phyloP scores from a whole-genome alignment of 1,140 invertebrate genomes.

The Cylas formicarius region DNA sequence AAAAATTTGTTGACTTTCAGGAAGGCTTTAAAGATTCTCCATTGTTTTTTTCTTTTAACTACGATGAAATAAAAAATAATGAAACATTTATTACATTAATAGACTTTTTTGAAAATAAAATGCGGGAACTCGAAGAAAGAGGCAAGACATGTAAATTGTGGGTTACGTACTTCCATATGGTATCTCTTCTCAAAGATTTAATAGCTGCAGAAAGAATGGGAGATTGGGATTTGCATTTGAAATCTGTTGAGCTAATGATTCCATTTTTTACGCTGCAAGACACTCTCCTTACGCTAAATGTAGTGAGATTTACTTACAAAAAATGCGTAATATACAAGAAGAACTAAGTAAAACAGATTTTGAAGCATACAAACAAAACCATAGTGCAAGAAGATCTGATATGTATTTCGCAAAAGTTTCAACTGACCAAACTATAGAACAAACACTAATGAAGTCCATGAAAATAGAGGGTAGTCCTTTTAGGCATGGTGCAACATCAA shows the following conservation, averaged over 20 bases:
- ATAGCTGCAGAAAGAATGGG: conserved; percentile 31
- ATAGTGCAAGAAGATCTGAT: conserved; percentile 35
- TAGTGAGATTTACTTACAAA: conserved; percentile 42
- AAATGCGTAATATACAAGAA: conserved; percentile 33
- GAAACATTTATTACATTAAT: conserved; percentile 2
- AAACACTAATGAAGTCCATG: conserved; percentile 39
- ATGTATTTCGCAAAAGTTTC: conserved; percentile 41
- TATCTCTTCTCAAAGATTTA: conserved; percentile 31
- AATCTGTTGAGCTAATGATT: conserved; percentile 36
- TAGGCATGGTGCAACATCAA: conserved; percentile 26
- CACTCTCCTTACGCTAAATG: conserved; percentile 46
- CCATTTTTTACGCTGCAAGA: conserved; percentile 41
- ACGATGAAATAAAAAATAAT: not conserved
- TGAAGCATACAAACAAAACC: conserved; percentile 21
- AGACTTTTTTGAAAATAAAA: conserved; percentile 20
- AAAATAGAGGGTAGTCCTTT: conserved; percentile 32
- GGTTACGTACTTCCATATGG: conserved; percentile 37
- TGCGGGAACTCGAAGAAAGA: conserved; percentile 11
- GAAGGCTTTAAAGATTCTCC: too few species aligned
- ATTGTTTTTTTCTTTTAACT: too few species aligned
- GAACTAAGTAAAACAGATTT: not conserved
- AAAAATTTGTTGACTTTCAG: too few species aligned
- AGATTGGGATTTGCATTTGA: conserved; percentile 37
- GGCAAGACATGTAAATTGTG: conserved; percentile 31
- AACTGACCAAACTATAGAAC: conserved; percentile 41